A percentile compares a stretch with the other conserved stretches of the same genome.
Evolutionary conservation across 1,140 invertebrate species (phyloP).

Genomic region (Danaus plexippus): DNA sequence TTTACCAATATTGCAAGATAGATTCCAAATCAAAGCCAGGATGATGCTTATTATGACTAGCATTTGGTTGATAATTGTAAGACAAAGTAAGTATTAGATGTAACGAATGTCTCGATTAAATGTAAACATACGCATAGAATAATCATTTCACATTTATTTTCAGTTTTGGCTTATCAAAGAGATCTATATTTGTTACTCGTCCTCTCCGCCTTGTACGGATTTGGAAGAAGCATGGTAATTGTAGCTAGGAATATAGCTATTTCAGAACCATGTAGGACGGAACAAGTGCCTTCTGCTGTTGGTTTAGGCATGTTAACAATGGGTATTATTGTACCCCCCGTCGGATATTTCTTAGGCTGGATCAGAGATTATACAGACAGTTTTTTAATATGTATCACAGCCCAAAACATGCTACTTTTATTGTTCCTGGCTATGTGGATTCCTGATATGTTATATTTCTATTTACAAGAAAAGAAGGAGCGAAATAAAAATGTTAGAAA

Average conservation of each 20-base stretch:
- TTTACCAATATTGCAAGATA: constrained; percentile 76
- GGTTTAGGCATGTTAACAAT: constrained; percentile 83
- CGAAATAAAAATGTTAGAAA: constrained; percentile 31
- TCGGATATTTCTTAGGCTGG: constrained; percentile 79
- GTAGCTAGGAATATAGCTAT: constrained; percentile 80
- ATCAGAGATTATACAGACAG: constrained; percentile 76
- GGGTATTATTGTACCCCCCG: constrained; percentile 76
- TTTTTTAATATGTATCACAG: constrained; percentile 75
- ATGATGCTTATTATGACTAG: constrained; percentile 59
- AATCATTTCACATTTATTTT: constrained; percentile 24
- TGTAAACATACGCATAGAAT: no score
- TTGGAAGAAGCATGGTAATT: constrained; percentile 76
- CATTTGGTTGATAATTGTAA: constrained; percentile 53
- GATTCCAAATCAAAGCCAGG: constrained; percentile 71
- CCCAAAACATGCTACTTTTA: constrained; percentile 73
- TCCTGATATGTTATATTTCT: constrained; percentile 67
- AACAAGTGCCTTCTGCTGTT: constrained; percentile 76
- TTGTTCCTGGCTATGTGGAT: constrained; percentile 74
- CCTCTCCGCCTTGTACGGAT: constrained; percentile 74
- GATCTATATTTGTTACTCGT: constrained; percentile 55
- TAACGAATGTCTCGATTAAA: not conserved
- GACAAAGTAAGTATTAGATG: constrained; percentile 52
- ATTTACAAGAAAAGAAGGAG: constrained; percentile 36
- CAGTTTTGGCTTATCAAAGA: constrained; percentile 72
- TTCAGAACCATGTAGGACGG: constrained; percentile 75